These are phyloP conservation scores for Cheiracanthium punctorium DNA, from an alignment of 2,888 invertebrate species.

Conservation along the genomic window DNA sequence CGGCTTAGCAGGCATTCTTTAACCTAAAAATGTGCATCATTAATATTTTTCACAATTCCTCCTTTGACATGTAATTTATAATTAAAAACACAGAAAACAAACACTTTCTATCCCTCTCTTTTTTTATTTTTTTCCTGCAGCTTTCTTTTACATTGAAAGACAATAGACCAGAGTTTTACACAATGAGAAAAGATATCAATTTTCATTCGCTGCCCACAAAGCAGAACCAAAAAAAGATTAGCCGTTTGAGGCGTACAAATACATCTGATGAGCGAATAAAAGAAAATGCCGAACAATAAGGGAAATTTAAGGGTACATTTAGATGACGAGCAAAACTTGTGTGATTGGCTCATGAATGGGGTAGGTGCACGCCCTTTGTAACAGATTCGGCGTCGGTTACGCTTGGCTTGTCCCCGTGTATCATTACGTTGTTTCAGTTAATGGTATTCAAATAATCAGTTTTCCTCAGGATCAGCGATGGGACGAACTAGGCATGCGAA, in stretches of 20 bases:
- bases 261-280: not conserved
- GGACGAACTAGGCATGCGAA: too few species aligned
- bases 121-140: too few species aligned
- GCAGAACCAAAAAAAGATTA: not conserved
- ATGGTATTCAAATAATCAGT: too few species aligned
- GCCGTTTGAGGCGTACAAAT: not conserved
- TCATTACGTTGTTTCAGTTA: not conserved
- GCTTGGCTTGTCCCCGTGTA: not conserved
- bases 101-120: too few species aligned
- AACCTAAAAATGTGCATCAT: too few species aligned
- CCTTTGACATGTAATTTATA: too few species aligned
- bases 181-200: not conserved
- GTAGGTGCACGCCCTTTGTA: slow-evolving; percentile 13
- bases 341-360: not conserved
- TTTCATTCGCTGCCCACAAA: not conserved
- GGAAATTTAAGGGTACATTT: not conserved
- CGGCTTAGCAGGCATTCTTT: too few species aligned
- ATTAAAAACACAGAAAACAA: too few species aligned
- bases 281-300: slow-evolving; percentile 10
- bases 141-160: too few species aligned
- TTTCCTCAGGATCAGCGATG: too few species aligned
- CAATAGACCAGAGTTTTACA: too few species aligned
- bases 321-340: not conserved
- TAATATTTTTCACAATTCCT: too few species aligned
- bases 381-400: slow-evolving; percentile 1